Conservation (phyloP, 2,888 invertebrate species). For the Amiota minor region DNA sequence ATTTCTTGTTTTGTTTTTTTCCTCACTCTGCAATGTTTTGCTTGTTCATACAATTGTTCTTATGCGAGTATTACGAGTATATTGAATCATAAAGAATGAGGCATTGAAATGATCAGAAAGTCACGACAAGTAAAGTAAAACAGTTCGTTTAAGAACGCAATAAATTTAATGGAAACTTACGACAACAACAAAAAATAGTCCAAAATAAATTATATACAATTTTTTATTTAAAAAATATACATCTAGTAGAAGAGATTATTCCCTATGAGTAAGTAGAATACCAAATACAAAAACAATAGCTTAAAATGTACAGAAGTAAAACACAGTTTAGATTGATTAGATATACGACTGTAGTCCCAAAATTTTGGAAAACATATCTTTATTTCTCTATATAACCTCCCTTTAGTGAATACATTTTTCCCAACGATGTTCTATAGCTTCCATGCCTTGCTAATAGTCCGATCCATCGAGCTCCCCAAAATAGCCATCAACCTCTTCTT, state of each 20-base stretch:
- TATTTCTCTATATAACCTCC: not conserved
- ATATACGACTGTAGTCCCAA: too few relatives aligned
- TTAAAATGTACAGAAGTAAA: not conserved
- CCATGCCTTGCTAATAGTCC: too few relatives aligned
- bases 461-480: too few relatives aligned
- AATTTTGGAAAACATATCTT: not conserved
- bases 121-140: conserved; percentile 30
- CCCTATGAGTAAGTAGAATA: too few relatives aligned
- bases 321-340: too few relatives aligned
- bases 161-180: conserved; percentile 16
- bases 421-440: too few relatives aligned
- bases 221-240: not conserved
- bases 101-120: conserved; percentile 13
- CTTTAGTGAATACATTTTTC: not conserved
- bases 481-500: too few relatives aligned
- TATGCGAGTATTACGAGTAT: not conserved
- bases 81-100: conserved; percentile 18
- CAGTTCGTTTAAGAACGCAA: conserved; percentile 30
- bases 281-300: not conserved
- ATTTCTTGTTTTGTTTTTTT: not conserved
- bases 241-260: not conserved
- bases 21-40: not conserved
- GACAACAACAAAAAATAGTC: not conserved
- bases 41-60: not conserved
- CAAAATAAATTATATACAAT: not conserved